A percentile compares a stretch with the other conserved stretches of the same genome.
These are phyloP conservation scores for Oryzias javanicus DNA, from an alignment of 2,113 vertebrate genomes.

Conservation along the genomic window DNA sequence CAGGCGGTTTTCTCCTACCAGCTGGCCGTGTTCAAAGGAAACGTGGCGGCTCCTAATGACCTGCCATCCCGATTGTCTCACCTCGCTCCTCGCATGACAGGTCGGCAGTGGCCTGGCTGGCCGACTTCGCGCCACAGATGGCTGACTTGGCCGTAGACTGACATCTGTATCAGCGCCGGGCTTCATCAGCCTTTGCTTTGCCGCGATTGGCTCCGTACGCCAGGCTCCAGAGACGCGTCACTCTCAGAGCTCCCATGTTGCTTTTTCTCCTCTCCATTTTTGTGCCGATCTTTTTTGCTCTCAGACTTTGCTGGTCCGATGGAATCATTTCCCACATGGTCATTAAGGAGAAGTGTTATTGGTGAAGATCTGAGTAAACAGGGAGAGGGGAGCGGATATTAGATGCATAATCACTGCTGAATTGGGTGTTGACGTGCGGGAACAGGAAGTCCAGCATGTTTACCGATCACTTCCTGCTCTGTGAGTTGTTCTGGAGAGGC, in stretches of 20 bases:
- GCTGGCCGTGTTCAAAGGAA: constrained; percentile 23
- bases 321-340: constrained; percentile 61
- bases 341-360: constrained; percentile 58
- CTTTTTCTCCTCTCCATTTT: constrained; percentile 17
- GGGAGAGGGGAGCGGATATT: constrained; percentile 59
- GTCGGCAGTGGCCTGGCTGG: constrained; percentile 55
- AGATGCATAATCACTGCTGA: constrained; percentile 73
- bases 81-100: constrained; percentile 10
- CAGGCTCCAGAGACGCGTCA: constrained; percentile 55
- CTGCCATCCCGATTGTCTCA: constrained; percentile 37
- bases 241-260: constrained; percentile 32
- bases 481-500: constrained; percentile 39
- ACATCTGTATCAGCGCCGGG: constrained; percentile 64
- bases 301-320: constrained; percentile 31
- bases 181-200: constrained; percentile 41
- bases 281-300: constrained; percentile 19
- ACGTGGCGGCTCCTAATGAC: constrained; percentile 35
- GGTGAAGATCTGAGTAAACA: constrained; percentile 60
- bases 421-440: constrained; percentile 55
- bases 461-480: constrained; percentile 48
- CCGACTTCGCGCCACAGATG: constrained; percentile 55
- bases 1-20: constrained; percentile 16
- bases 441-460: constrained; percentile 37
- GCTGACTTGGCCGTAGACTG: constrained; percentile 52
- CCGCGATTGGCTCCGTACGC: constrained; percentile 62